These are phyloP conservation scores for Teleogryllus occipitalis DNA, from an alignment of 1,140 invertebrate species.

Conservation along the genomic window DNA sequence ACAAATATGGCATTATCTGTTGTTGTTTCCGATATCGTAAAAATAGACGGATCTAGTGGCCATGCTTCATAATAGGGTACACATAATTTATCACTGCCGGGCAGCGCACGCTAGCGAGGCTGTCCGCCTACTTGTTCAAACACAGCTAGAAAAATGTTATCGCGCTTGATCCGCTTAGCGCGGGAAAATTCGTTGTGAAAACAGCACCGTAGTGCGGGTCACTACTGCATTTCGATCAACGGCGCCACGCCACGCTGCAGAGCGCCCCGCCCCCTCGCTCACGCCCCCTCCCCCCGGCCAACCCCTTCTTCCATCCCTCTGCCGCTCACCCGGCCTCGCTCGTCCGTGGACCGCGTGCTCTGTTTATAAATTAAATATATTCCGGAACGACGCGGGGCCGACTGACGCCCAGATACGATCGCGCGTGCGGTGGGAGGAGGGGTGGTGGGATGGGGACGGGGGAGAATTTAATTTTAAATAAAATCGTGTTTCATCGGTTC, in stretches of 20 bases:
- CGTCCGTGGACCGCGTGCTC: no score
- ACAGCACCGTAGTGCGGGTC: not conserved
- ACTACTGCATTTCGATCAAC: conserved; percentile 4
- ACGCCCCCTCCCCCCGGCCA: no score
- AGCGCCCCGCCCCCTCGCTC: no score
- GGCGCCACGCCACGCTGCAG: no score
- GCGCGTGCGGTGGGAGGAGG: no score
- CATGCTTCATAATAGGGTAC: conserved; percentile 4
- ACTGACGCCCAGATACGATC: no score
- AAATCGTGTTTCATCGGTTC: not conserved
- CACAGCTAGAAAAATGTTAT: conserved; percentile 5
- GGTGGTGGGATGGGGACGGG: not conserved
- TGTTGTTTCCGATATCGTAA: not conserved
- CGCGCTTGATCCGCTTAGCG: not conserved
- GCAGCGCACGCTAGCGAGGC: not conserved
- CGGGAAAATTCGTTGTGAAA: not conserved
- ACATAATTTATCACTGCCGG: not conserved
- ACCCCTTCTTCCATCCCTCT: no score
- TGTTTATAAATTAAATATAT: no score
- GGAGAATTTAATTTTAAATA: conserved; percentile 6
- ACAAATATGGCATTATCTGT: conserved; percentile 1
- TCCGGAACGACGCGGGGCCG: no score
- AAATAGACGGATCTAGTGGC: conserved; percentile 3
- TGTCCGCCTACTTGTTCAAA: not conserved
- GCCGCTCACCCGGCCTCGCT: no score